These are phyloP conservation scores for Cynodonichthys magdalenae DNA, from an alignment of 2,797 vertebrate species.

Conservation along the genomic window DNA sequence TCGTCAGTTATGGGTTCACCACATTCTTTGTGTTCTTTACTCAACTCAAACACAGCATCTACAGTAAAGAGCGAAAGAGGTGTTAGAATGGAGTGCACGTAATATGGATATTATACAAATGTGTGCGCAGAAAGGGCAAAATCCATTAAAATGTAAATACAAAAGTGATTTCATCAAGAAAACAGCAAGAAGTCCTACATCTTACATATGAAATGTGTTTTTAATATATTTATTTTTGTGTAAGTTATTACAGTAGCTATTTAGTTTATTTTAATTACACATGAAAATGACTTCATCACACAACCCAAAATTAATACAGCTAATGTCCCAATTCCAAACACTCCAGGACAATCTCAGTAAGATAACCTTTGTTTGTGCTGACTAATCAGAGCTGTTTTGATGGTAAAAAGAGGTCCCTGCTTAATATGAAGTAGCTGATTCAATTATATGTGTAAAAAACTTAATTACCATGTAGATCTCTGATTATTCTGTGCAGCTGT, in stretches of 20 bases:
- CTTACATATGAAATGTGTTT: too few relatives aligned
- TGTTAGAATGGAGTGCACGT: neutral
- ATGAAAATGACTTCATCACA: too few relatives aligned
- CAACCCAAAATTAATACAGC: neutral
- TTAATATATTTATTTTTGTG: too few relatives aligned
- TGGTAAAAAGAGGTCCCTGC: neutral
- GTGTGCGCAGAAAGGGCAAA: neutral
- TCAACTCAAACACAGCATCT: slow-evolving; percentile 91
- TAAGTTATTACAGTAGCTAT: too few relatives aligned
- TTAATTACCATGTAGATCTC: slow-evolving; percentile 89
- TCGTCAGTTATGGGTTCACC: slow-evolving; percentile 94
- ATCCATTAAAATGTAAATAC: neutral
- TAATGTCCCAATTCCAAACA: neutral
- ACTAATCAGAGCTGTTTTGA: neutral
- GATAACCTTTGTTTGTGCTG: neutral
- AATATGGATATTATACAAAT: neutral
- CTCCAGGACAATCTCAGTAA: neutral
- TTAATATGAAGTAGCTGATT: neutral
- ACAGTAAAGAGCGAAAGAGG: slow-evolving; percentile 21
- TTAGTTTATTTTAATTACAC: too few relatives aligned
- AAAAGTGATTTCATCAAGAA: neutral
- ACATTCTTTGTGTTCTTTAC: slow-evolving; percentile 88
- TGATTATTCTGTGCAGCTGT: slow-evolving; percentile 94
- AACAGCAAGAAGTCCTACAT: neutral
- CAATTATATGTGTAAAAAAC: slow-evolving; percentile 2